A percentile compares a stretch with the other conserved stretches of the same genome.
Conservation (phyloP, 2,113 vertebrate genomes). For the Thunnus thynnus region DNA sequence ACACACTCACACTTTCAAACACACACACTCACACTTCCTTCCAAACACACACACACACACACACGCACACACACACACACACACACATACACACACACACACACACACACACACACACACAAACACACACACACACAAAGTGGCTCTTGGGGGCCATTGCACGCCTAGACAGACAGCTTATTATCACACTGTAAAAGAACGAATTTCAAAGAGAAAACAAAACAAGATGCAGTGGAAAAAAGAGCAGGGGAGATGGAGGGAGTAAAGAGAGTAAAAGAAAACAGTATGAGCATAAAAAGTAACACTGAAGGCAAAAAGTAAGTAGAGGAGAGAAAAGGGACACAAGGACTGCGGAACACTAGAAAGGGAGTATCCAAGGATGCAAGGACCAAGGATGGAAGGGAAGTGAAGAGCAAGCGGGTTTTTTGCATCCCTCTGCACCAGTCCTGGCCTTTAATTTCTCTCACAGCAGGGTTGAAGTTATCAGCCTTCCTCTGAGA, state of each 20-base stretch:
- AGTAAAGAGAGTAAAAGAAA: constrained; percentile 5
- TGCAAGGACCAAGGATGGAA: neutral
- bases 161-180: constrained; percentile 50
- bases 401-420: neutral
- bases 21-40: neutral
- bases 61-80: neutral
- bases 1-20: no score
- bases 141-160: constrained; percentile 36
- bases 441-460: constrained; percentile 51
- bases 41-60: neutral
- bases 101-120: neutral
- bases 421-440: constrained; percentile 10
- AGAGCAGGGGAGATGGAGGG: constrained; percentile 1
- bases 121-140: constrained; percentile 1
- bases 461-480: constrained; percentile 51
- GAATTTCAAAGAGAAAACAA: constrained; percentile 64
- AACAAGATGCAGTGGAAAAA: constrained; percentile 17
- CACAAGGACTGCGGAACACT: neutral
- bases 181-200: constrained; percentile 54
- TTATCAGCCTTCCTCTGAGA: constrained; percentile 48
- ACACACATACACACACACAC: neutral
- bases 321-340: neutral
- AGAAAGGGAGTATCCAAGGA: neutral
- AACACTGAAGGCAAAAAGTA: neutral
- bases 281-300: constrained; percentile 8